phyloP scores from a whole-genome alignment of 2,888 invertebrate genomes.

The Drosophila mulleri region DNA sequence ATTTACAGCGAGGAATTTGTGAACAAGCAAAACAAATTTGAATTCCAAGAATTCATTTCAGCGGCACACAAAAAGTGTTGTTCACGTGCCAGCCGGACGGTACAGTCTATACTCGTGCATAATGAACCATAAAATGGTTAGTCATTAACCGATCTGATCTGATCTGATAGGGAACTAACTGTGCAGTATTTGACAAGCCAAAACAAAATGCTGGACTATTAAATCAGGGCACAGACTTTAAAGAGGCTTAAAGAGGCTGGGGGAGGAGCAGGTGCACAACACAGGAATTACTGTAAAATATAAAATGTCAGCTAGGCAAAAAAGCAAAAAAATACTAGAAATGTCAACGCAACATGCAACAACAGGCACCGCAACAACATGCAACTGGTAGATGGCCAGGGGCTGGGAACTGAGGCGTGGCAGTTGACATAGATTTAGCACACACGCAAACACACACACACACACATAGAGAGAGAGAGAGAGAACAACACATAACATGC shows the following conservation, averaged over 20 bases:
- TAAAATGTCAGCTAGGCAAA: constrained; percentile 58
- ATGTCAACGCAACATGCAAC: constrained; percentile 69
- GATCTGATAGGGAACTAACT: constrained; percentile 29
- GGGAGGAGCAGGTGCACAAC: not conserved
- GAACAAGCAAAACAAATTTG: not conserved
- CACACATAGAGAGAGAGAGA: constrained; percentile 2
- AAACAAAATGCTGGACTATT: constrained; percentile 65
- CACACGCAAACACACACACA: constrained; percentile 14
- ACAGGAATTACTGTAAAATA: constrained; percentile 56
- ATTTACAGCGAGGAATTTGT: not conserved
- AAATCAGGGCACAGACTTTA: constrained; percentile 60
- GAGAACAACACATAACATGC: constrained; percentile 11
- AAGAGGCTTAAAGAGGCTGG: not conserved
- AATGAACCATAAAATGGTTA: not conserved
- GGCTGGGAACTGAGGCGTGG: constrained; percentile 30
- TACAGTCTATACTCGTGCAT: constrained; percentile 8
- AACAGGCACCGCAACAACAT: constrained; percentile 66
- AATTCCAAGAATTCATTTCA: not conserved
- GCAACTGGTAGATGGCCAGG: constrained; percentile 62
- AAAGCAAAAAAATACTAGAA: constrained; percentile 38
- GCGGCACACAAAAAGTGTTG: not conserved
- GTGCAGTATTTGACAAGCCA: not conserved
- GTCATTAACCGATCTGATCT: constrained; percentile 14
- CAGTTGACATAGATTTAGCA: constrained; percentile 73
- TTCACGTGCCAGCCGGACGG: not conserved